These are phyloP conservation scores for Drosophila kohkoa DNA, from an alignment of 1,140 invertebrate species.

Conservation along the genomic window DNA sequence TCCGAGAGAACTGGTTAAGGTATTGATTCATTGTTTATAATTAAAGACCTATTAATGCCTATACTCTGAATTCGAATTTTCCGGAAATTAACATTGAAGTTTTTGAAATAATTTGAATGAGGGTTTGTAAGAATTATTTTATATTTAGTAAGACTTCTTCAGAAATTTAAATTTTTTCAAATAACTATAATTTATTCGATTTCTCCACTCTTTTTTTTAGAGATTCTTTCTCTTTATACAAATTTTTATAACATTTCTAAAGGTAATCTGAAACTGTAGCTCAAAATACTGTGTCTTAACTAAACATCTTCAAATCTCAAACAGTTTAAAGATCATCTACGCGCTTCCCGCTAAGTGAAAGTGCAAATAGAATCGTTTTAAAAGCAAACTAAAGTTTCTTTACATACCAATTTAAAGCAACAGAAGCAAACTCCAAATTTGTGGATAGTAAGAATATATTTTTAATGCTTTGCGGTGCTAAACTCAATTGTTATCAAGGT, in stretches of 20 bases:
- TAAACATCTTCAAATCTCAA: neutral
- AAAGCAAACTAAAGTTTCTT: no score
- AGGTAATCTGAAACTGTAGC: neutral
- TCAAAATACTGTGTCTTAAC: neutral
- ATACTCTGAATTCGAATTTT: no score
- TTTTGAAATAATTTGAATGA: no score
- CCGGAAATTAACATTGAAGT: no score
- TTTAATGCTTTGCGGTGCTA: neutral
- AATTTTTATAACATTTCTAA: neutral
- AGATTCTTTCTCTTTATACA: neutral
- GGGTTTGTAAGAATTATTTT: no score
- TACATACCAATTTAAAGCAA: neutral
- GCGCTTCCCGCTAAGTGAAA: neutral
- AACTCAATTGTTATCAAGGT: conserved; percentile 8
- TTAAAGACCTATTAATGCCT: no score
- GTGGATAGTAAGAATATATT: neutral
- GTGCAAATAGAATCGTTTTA: conserved; percentile 1
- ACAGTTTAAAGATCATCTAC: neutral
- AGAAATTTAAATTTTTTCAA: no score
- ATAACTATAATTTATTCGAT: no score
- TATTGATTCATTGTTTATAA: neutral
- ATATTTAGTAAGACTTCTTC: no score
- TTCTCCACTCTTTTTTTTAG: no score
- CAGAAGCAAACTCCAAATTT: neutral
- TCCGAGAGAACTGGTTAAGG: neutral